Conservation (phyloP, 2,797 vertebrate species). For the Parotocinclus haroldoi region DNA sequence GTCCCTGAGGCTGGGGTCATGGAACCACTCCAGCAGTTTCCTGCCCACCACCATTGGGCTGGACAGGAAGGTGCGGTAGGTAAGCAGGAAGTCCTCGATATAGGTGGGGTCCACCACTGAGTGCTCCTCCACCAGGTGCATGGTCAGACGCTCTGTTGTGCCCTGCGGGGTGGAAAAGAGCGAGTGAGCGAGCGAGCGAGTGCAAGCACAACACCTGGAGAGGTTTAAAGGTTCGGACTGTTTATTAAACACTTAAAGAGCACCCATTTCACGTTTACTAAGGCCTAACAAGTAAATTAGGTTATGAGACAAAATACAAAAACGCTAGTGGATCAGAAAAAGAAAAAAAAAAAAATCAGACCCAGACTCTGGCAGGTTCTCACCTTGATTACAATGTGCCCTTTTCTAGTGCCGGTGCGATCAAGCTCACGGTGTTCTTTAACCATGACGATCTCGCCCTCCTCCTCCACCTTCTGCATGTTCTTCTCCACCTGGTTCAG, state of each 20-base stretch:
- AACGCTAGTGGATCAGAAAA: no score
- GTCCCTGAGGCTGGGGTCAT: conserved; percentile 99
- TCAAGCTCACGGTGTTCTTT: conserved; percentile 97
- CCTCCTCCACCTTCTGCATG: conserved; percentile 99
- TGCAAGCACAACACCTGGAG: no score
- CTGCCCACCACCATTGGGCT: conserved; percentile 98
- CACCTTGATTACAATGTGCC: conserved; percentile 99
- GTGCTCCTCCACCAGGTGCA: conserved; percentile 98
- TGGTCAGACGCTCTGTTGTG: conserved; percentile 92
- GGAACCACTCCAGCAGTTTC: conserved; percentile 99
- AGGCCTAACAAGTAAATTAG: no score
- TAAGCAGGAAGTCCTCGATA: conserved; percentile 97
- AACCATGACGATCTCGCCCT: conserved; percentile 99
- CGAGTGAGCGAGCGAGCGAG: no score
- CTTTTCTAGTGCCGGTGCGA: conserved; percentile 95
- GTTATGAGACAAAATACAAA: no score
- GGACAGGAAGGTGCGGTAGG: conserved; percentile 96
- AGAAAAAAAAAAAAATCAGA: no score
- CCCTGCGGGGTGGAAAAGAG: conserved; percentile 67
- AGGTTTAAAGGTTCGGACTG: no score
- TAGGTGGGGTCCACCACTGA: conserved; percentile 97
- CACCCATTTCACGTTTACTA: no score
- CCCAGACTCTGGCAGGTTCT: conserved; percentile 18
- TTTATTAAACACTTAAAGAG: no score
- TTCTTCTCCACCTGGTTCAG: conserved; percentile 99